Base-by-base conservation (phyloP, 2,797 vertebrate genomes). In the Gobionotothen gibberifrons region DNA sequence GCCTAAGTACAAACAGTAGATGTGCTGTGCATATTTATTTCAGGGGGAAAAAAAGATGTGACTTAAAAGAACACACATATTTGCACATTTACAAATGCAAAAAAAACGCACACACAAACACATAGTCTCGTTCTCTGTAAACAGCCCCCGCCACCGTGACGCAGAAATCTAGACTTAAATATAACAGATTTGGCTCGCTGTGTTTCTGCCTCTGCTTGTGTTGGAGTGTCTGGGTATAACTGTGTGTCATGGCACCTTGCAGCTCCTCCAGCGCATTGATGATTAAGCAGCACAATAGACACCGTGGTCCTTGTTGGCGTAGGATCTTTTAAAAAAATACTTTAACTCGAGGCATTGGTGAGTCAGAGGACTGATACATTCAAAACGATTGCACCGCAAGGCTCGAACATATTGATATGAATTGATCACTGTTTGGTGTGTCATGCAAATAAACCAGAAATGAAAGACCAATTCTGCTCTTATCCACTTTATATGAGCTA, bases 11-110 rank as follows among this genome's bases (percentile, higher is more conserved):
- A 88, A 90, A 91, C 88, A 87, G 81, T 80, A 82, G 87, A 92
- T 93, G 93, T 90, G 91, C 83, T 73, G 70, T 85, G 92, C 89
- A 93, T 94, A 89, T 93, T 91, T 93, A 93, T 91, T 82, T 78
- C 71, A 72, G 47, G 13, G 40, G 13, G 40, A 29, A 49, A 78
- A 79, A 52, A 69, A 55, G 39, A 66, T 9, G 69, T 62, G 66
- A 67, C 86, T 88, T 54, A 84, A 84, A 82, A 83, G 72, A 80
- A 79, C 82, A 79, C 81, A 82, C 86, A 84, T 68, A 72, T 81
- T 78, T 74, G 46, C 76, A 70, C 61, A 65, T 72, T 56, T 65
- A 75, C 56, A 64, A 79, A 69, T 22, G 22, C 71, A 69, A 64
- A 69, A 69, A 63, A 63, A 46, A 60, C 70, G 73, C 42, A 76